Conservation (phyloP, 2,888 invertebrate genomes). For the Chalcosyrphus nemorum region DNA sequence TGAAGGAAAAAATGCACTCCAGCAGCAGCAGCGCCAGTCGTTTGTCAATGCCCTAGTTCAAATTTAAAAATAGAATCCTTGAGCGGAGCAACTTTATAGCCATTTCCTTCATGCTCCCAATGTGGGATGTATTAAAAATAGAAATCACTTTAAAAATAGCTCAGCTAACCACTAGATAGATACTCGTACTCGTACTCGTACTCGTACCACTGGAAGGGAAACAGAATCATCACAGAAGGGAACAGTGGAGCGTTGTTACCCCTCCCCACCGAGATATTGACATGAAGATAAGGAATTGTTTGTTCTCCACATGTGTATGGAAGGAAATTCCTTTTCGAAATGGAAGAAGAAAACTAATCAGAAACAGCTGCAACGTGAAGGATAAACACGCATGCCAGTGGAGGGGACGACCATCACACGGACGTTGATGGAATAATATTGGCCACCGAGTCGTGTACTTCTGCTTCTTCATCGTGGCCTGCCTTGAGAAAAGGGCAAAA, state of each 20-base stretch:
- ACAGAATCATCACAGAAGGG: slow-evolving; percentile 3
- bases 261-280: slow-evolving; percentile 35
- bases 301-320: slow-evolving; percentile 41
- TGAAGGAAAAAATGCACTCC: not conserved
- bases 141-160: slow-evolving; percentile 59
- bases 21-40: not conserved
- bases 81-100: slow-evolving; percentile 3
- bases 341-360: slow-evolving; percentile 40
- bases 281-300: slow-evolving; percentile 49
- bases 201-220: too few species aligned
- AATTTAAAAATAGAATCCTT: slow-evolving; percentile 57
- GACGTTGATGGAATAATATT: slow-evolving; percentile 33
- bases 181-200: too few species aligned
- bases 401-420: not conserved
- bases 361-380: slow-evolving; percentile 51
- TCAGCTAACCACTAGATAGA: slow-evolving; percentile 37
- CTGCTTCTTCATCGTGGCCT: not conserved
- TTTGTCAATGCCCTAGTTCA: slow-evolving; percentile 62
- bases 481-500: slow-evolving; percentile 23
- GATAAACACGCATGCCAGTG: slow-evolving; percentile 37
- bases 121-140: slow-evolving; percentile 57
- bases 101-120: slow-evolving; percentile 37
- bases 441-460: not conserved
- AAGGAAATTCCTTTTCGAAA: slow-evolving; percentile 53
- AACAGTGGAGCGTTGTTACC: too few species aligned